Evolutionary conservation across 2,888 invertebrate genomes (phyloP).

Genomic region (Operophtera brumata): DNA sequence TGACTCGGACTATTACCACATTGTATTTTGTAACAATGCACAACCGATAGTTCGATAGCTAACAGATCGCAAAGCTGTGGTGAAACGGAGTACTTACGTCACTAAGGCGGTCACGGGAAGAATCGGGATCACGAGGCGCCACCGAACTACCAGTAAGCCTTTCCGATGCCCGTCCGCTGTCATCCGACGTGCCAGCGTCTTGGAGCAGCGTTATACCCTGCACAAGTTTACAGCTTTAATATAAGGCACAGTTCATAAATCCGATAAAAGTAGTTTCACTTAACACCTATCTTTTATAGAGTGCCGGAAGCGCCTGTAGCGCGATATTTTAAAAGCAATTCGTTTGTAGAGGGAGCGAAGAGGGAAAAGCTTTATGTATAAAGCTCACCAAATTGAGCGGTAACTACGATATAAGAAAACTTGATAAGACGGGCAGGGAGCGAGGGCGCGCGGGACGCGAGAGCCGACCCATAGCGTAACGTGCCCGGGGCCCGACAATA

Average conservation of each 20-base stretch:
- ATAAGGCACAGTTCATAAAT: constrained; percentile 43
- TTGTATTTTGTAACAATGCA: constrained; percentile 19
- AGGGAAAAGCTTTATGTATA: constrained; percentile 64
- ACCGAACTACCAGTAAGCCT: constrained; percentile 88
- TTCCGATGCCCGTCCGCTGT: constrained; percentile 91
- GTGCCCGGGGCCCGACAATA: constrained; percentile 70
- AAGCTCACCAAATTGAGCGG: constrained; percentile 71
- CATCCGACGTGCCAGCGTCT: constrained; percentile 92
- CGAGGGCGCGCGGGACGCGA: constrained; percentile 48
- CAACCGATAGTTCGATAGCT: constrained; percentile 29
- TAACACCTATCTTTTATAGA: constrained; percentile 43
- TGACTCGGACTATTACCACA: constrained; percentile 5
- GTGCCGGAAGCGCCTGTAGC: constrained; percentile 49
- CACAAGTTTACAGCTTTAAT: constrained; percentile 55
- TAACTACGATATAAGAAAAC: constrained; percentile 75
- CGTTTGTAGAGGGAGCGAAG: constrained; percentile 54
- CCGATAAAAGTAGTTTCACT: constrained; percentile 35
- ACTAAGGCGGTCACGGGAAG: constrained; percentile 91
- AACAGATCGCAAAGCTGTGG: constrained; percentile 23
- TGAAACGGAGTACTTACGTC: constrained; percentile 84
- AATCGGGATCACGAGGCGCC: constrained; percentile 88
- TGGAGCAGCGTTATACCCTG: constrained; percentile 87
- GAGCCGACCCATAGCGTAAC: constrained; percentile 69
- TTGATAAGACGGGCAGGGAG: constrained; percentile 68
- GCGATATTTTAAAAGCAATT: constrained; percentile 61